Evolutionary conservation across 37 sponge, comb jelly and placozoan genomes (phyloP).

Genomic region (Cladorhizidae sp.): DNA sequence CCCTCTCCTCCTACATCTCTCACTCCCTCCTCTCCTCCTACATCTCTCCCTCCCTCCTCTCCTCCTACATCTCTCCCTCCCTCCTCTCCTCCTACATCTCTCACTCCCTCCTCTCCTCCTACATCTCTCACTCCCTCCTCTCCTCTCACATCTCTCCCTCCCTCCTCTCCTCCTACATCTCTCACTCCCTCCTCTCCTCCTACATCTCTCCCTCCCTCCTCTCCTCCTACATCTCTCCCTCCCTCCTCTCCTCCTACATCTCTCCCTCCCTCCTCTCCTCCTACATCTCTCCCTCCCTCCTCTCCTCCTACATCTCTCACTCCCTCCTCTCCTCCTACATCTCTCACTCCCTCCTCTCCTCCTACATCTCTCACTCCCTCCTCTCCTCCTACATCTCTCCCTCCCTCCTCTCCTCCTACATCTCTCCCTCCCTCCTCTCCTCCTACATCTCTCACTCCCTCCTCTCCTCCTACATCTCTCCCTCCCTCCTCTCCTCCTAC

Average conservation of each 20-base stretch:
- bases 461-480: background rate
- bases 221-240: background rate
- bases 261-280: background rate
- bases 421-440: background rate
- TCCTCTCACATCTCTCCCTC: background rate
- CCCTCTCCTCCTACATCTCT: conserved; percentile 11
- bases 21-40: background rate
- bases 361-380: no score
- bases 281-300: no score
- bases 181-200: conserved; percentile 32
- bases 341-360: background rate
- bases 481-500: background rate
- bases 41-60: background rate
- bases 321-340: background rate
- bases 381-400: background rate
- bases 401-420: background rate
- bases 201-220: conserved; percentile 71
- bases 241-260: background rate
- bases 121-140: background rate
- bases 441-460: no score
- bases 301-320: background rate
- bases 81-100: background rate
- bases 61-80: background rate
- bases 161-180: conserved; percentile 4
- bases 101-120: conserved; percentile 11